These are phyloP conservation scores for Phenganax stokvisi DNA, from an alignment of 92 coral and sea anemone species.

Conservation along the genomic window DNA sequence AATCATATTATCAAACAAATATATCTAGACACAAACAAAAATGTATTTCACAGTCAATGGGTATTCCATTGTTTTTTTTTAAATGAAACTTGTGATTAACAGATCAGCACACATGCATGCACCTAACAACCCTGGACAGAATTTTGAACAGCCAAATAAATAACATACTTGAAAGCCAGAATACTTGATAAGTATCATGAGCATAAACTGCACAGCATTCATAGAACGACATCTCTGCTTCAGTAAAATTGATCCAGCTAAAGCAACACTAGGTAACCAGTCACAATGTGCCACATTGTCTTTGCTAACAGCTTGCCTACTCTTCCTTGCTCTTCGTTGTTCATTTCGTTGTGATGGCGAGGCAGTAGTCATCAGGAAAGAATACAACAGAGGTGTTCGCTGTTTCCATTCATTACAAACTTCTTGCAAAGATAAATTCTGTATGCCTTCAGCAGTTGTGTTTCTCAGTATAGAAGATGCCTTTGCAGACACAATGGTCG, in stretches of 20 bases:
- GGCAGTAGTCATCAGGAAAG: conserved; percentile 40
- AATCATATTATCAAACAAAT: too few relatives aligned
- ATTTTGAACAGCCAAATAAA: not conserved
- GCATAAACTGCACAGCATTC: conserved; percentile 40
- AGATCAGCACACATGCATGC: not conserved
- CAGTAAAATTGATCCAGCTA: conserved; percentile 44
- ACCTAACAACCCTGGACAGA: not conserved
- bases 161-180: conserved; percentile 43
- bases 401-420: conserved; percentile 47
- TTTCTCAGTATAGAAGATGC: conserved; percentile 42
- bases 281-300: not conserved
- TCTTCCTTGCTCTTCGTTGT: not conserved
- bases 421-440: conserved; percentile 39
- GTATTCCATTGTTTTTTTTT: not conserved
- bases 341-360: conserved; percentile 7
- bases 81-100: not conserved
- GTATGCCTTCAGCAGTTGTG: conserved; percentile 42
- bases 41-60: not conserved
- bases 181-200: conserved; percentile 45
- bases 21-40: too few relatives aligned
- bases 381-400: conserved; percentile 44
- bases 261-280: conserved; percentile 47
- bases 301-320: not conserved
- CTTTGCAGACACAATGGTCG: conserved; percentile 28
- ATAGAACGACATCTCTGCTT: conserved; percentile 37